A percentile compares a stretch with the other conserved stretches of the same genome.
phyloP scores from a whole-genome alignment of 2,888 invertebrate species.

The Podabrus alpinus region DNA sequence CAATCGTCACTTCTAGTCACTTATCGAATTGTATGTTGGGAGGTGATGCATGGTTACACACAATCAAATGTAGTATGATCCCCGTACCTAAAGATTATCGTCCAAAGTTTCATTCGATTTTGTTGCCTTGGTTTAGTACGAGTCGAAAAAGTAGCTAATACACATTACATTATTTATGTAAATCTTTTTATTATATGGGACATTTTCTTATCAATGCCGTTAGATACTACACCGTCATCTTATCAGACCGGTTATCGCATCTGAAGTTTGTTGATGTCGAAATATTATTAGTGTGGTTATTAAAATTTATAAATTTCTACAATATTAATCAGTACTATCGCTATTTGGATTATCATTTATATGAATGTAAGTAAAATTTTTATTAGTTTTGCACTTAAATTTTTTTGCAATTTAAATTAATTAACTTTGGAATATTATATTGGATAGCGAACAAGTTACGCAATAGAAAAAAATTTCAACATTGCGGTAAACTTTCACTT shows the following conservation, averaged over 20 bases:
- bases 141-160: not conserved
- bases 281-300: not conserved
- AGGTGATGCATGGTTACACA: slow-evolving; percentile 22
- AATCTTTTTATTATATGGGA: not conserved
- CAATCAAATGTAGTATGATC: slow-evolving; percentile 19
- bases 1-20: slow-evolving; percentile 7
- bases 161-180: not conserved
- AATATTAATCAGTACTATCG: not conserved
- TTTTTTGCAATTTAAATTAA: not conserved
- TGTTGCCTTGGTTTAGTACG: not conserved
- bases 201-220: not conserved
- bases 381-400: not conserved
- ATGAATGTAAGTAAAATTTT: not conserved
- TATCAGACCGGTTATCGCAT: slow-evolving; percentile 4
- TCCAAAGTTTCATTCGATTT: slow-evolving; percentile 20
- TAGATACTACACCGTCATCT: not conserved
- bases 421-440: not conserved
- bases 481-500: not conserved
- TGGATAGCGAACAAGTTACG: not conserved
- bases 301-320: not conserved
- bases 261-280: slow-evolving; percentile 1
- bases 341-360: not conserved
- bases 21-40: slow-evolving; percentile 26
- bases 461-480: not conserved
- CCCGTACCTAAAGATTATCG: slow-evolving; percentile 26